Evolutionary conservation across 1,140 invertebrate genomes (phyloP).

Genomic region (Daktulosphaira vitifoliae): DNA sequence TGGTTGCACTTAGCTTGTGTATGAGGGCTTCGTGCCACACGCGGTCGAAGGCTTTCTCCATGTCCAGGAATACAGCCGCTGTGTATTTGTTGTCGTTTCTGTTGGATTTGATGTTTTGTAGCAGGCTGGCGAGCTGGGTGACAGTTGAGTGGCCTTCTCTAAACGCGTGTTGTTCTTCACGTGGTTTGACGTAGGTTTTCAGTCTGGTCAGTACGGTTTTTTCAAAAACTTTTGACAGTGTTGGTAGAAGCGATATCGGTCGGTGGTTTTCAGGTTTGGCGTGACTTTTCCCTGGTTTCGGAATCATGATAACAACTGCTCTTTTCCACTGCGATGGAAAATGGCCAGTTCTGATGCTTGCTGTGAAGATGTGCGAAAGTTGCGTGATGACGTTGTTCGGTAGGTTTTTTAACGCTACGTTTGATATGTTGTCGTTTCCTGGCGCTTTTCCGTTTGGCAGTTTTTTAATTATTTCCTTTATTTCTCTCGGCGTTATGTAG

Average conservation of each 20-base stretch:
- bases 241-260: neutral
- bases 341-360: neutral
- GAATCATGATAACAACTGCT: conserved; percentile 41
- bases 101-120: conserved; percentile 19
- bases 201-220: neutral
- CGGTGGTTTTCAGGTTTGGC: conserved; percentile 33
- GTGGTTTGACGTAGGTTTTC: neutral
- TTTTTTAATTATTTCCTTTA: neutral
- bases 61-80: conserved; percentile 30
- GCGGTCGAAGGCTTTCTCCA: conserved; percentile 39
- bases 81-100: conserved; percentile 34
- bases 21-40: conserved; percentile 41
- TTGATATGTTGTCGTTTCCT: neutral
- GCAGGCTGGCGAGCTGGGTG: conserved; percentile 34
- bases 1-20: neutral
- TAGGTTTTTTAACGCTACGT: neutral
- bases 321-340: conserved; percentile 40
- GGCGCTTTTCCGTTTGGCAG: neutral
- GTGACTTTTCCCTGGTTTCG: conserved; percentile 38
- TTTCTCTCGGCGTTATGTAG: neutral
- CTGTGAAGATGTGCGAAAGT: neutral
- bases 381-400: neutral
- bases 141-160: conserved; percentile 38
- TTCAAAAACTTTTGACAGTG: neutral
- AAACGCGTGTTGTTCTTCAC: conserved; percentile 43